Evolutionary conservation across 2,113 vertebrate genomes (phyloP).

Genomic region (Bubo bubo): DNA sequence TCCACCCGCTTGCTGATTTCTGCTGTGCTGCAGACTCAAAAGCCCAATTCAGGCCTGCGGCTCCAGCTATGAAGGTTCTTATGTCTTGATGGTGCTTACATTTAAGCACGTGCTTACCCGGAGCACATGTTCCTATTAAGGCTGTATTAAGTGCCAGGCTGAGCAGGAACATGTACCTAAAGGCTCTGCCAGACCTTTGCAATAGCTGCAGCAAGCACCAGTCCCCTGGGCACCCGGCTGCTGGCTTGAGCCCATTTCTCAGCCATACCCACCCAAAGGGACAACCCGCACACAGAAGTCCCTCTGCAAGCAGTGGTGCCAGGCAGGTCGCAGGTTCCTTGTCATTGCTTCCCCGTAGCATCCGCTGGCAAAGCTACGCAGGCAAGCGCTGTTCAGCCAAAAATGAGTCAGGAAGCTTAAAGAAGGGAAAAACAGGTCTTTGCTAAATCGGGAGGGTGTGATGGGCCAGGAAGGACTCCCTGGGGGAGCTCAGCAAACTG

Average conservation of each 20-base stretch:
- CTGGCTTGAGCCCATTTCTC: not conserved
- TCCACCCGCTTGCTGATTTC: not conserved
- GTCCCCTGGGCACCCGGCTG: not conserved
- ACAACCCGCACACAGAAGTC: not conserved
- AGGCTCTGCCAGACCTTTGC: not conserved
- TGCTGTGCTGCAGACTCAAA: not conserved
- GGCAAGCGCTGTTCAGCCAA: not conserved
- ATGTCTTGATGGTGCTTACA: not conserved
- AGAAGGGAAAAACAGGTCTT: not conserved
- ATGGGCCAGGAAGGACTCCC: not conserved
- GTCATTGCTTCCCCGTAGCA: accelerated
- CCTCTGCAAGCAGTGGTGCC: not conserved
- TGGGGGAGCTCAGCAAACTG: not conserved
- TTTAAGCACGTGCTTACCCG: not conserved
- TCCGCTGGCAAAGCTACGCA: accelerated
- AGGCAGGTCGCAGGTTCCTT: not conserved
- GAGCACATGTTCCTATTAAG: accelerated
- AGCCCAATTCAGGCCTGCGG: not conserved
- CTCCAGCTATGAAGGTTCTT: not conserved
- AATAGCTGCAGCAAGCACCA: not conserved
- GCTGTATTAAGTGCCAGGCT: not conserved
- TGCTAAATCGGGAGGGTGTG: not conserved
- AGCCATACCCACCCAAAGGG: not conserved
- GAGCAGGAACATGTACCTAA: not conserved
- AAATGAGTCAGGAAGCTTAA: not conserved